These are phyloP conservation scores for Clinocottus analis DNA, from an alignment of 2,113 vertebrate species.

Conservation along the genomic window DNA sequence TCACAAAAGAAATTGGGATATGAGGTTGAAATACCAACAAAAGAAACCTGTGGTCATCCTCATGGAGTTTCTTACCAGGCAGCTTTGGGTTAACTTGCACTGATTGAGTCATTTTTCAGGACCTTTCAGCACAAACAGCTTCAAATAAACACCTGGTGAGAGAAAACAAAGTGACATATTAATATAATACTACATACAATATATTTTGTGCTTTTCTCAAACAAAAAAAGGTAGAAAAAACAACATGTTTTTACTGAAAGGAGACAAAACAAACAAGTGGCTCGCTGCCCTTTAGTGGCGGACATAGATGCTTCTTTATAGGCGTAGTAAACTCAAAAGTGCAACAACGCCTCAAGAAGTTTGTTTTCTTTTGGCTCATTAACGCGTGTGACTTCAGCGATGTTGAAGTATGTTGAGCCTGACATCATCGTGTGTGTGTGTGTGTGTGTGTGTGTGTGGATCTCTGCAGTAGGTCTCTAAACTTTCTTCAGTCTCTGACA, in stretches of 20 bases:
- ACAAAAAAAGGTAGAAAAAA: not conserved
- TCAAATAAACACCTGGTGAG: constrained; percentile 73
- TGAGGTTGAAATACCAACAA: constrained; percentile 4
- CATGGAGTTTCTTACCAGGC: constrained; percentile 82
- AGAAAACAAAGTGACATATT: constrained; percentile 29
- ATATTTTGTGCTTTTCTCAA: not conserved
- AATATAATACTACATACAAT: not conserved
- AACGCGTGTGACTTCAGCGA: constrained; percentile 34
- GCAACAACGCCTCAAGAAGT: constrained; percentile 1
- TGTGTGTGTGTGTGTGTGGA: not conserved
- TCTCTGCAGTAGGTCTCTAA: not conserved
- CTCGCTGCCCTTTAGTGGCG: constrained; percentile 1
- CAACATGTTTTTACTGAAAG: not conserved
- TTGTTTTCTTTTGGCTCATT: constrained; percentile 38
- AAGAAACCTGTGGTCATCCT: too few relatives aligned
- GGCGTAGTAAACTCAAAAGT: constrained; percentile 31
- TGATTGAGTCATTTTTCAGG: constrained; percentile 88
- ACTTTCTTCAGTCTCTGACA: too few relatives aligned
- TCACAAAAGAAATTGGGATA: not conserved
- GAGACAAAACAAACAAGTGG: not conserved
- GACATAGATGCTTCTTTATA: constrained; percentile 25
- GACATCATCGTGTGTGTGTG: constrained; percentile 24
- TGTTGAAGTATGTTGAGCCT: constrained; percentile 41
- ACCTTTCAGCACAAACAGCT: constrained; percentile 66
- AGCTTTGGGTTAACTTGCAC: constrained; percentile 88